Evolutionary conservation across 2,888 invertebrate genomes (phyloP).

Genomic region (Nomada hirtipes): DNA sequence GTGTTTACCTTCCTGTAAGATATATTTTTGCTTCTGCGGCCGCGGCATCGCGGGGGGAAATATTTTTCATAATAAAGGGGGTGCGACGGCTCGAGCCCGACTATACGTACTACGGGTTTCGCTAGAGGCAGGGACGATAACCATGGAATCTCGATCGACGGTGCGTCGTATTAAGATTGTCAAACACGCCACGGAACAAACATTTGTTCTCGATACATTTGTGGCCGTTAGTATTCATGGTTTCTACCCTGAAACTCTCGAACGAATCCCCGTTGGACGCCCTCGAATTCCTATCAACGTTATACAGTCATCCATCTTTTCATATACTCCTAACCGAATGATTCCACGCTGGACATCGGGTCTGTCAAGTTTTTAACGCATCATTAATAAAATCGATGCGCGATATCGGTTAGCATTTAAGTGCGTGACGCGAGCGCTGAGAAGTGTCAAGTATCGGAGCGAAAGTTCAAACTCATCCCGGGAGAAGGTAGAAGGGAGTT

Average conservation of each 20-base stretch:
- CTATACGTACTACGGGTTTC: too few species aligned
- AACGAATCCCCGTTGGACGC: background rate
- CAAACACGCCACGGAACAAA: too few species aligned
- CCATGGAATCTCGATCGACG: too few species aligned
- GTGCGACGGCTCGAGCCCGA: background rate
- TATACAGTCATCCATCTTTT: slow-evolving; percentile 18
- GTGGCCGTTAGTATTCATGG: background rate
- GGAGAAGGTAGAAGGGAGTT: slow-evolving; percentile 41
- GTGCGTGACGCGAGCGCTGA: slow-evolving; percentile 32
- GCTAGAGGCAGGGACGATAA: too few species aligned
- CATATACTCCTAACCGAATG: background rate
- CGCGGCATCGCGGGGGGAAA: background rate
- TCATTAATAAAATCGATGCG: slow-evolving; percentile 48
- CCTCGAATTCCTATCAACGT: background rate
- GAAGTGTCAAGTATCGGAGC: slow-evolving; percentile 59
- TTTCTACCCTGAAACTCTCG: background rate
- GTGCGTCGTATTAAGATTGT: too few species aligned
- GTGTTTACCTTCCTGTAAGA: slow-evolving; percentile 28
- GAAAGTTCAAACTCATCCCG: slow-evolving; percentile 53
- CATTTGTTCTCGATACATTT: too few species aligned
- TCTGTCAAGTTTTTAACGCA: slow-evolving; percentile 22
- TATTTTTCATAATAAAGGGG: background rate
- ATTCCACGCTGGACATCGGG: slow-evolving; percentile 11
- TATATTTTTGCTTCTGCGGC: background rate
- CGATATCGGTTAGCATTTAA: slow-evolving; percentile 30